Percentiles rank a stretch among this genome's conserved stretches.
Conservation (phyloP, 92 coral and sea anemone species). For the Isaurus tuberculatus region DNA sequence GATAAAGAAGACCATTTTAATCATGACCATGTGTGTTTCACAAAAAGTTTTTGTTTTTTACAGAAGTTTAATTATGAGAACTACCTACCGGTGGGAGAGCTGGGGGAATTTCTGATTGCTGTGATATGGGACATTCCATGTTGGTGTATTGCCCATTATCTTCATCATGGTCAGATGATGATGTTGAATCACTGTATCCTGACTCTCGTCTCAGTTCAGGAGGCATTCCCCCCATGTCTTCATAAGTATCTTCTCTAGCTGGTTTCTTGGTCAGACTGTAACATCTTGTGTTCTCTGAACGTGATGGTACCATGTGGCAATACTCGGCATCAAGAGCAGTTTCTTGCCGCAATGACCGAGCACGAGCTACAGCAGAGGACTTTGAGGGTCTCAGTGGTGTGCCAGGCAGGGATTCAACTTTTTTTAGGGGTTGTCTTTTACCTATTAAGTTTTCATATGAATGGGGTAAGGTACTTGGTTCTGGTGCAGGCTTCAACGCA, state of each 20-base stretch:
- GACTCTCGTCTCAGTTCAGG: conserved; percentile 57
- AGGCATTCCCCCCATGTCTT: conserved; percentile 67
- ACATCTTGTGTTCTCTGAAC: conserved; percentile 80
- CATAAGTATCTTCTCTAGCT: conserved; percentile 58
- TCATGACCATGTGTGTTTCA: no score
- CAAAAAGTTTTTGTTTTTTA: no score
- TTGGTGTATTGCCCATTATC: conserved; percentile 65
- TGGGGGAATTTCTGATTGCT: conserved; percentile 4
- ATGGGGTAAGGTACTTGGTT: conserved; percentile 30
- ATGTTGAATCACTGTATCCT: conserved; percentile 80
- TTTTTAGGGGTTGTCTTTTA: conserved; percentile 14
- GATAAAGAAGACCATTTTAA: no score
- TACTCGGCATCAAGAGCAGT: conserved; percentile 54
- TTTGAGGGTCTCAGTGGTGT: conserved; percentile 36
- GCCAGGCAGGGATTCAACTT: conserved; percentile 51
- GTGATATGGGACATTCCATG: conserved; percentile 20
- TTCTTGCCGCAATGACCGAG: conserved; percentile 30
- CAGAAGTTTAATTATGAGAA: neutral
- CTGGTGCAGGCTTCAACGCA: conserved; percentile 55
- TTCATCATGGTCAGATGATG: conserved; percentile 78
- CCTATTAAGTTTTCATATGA: conserved; percentile 58
- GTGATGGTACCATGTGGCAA: conserved; percentile 73
- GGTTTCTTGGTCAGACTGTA: conserved; percentile 70
- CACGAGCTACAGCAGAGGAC: conserved; percentile 19
- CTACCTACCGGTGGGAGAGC: conserved; percentile 39